Evolutionary conservation across 2,888 invertebrate species (phyloP).

Genomic region (Acleris holmiana): DNA sequence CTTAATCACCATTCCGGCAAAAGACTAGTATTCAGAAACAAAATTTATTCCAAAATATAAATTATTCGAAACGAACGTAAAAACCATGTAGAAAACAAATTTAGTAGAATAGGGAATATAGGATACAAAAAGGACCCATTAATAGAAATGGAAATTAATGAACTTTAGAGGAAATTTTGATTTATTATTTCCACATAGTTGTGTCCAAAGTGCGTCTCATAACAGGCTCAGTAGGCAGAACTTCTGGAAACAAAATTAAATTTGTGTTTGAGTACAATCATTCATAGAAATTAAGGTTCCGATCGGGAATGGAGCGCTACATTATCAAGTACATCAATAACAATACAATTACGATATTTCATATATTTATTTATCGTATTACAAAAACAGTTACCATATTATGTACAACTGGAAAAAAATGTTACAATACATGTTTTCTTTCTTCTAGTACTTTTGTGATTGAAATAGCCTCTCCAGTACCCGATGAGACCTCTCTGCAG

Average conservation of each 20-base stretch:
- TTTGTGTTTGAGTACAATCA: slow-evolving; percentile 73
- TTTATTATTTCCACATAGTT: slow-evolving; percentile 84
- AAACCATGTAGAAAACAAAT: slow-evolving; percentile 82
- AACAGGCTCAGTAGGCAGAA: slow-evolving; percentile 80
- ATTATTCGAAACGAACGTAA: slow-evolving; percentile 80
- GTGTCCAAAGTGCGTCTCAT: slow-evolving; percentile 81
- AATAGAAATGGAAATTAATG: slow-evolving; percentile 81
- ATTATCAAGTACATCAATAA: slow-evolving; percentile 70
- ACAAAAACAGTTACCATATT: slow-evolving; percentile 84
- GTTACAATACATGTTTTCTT: slow-evolving; percentile 83
- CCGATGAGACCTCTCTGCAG: slow-evolving; percentile 90
- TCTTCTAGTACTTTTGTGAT: slow-evolving; percentile 90
- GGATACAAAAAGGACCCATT: slow-evolving; percentile 79
- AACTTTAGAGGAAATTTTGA: slow-evolving; percentile 80
- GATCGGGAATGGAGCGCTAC: slow-evolving; percentile 83
- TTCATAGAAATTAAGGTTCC: slow-evolving; percentile 79
- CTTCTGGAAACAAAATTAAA: slow-evolving; percentile 79
- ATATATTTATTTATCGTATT: slow-evolving; percentile 83
- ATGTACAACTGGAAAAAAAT: slow-evolving; percentile 82
- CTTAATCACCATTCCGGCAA: slow-evolving; percentile 79
- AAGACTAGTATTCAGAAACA: slow-evolving; percentile 74
- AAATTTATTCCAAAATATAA: slow-evolving; percentile 83
- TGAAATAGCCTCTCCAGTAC: slow-evolving; percentile 92
- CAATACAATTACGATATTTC: slow-evolving; percentile 80
- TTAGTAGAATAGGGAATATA: slow-evolving; percentile 71